Conservation (phyloP, 2,888 invertebrate species). For the Stenoptilia bipunctidactyla region DNA sequence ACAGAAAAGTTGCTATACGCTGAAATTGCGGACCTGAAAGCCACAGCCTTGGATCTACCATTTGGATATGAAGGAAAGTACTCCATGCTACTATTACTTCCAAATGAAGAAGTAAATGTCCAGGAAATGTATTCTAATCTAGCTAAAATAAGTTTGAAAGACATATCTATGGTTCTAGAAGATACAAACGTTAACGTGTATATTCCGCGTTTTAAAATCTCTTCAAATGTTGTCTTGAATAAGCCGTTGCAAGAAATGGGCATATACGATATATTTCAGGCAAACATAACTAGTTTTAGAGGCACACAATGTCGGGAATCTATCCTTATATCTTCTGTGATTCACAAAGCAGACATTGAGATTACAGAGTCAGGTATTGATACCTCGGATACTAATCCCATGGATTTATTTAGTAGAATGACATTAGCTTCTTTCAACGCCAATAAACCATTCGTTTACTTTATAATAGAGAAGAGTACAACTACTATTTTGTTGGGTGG, state of each 20-base stretch:
- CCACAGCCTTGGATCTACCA: conserved; percentile 76
- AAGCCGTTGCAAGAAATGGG: conserved; percentile 74
- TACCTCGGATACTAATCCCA: too few species aligned
- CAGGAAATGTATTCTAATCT: conserved; percentile 64
- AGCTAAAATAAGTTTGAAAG: conserved; percentile 47
- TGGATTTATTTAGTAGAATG: too few species aligned
- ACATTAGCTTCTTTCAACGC: conserved; percentile 40
- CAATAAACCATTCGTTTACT: conserved; percentile 77
- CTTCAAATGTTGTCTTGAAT: conserved; percentile 73
- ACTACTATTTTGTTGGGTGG: conserved; percentile 76
- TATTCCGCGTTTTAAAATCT: conserved; percentile 73
- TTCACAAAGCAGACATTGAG: conserved; percentile 81
- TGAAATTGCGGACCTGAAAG: conserved; percentile 63
- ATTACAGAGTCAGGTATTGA: conserved; percentile 82
- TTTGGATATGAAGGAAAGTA: conserved; percentile 71
- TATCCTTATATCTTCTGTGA: conserved; percentile 72
- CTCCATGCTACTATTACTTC: conserved; percentile 76
- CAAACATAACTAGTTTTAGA: conserved; percentile 64
- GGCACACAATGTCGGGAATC: conserved; percentile 65
- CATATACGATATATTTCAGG: conserved; percentile 75
- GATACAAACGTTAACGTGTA: conserved; percentile 71
- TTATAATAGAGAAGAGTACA: conserved; percentile 76
- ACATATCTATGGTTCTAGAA: conserved; percentile 61
- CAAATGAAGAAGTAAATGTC: conserved; percentile 63
- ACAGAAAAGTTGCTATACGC: conserved; percentile 70